Conservation (phyloP, 2,888 invertebrate species). For the Nemotelus pantherinus region DNA sequence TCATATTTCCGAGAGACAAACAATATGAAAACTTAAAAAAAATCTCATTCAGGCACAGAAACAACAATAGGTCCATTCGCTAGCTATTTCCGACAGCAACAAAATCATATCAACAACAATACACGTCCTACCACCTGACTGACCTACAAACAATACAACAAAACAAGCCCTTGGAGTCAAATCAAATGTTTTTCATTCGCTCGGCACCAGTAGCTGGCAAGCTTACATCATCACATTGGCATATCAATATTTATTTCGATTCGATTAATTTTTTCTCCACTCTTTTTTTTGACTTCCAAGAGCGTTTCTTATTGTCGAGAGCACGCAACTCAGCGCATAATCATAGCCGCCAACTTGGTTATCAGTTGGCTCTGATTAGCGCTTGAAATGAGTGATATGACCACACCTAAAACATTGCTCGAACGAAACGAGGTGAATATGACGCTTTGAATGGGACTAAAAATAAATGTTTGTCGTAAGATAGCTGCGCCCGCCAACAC, state of each 20-base stretch:
- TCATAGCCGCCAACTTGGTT: neutral
- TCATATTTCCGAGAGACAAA: too few relatives aligned
- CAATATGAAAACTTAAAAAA: too few relatives aligned
- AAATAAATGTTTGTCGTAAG: neutral
- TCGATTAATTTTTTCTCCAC: neutral
- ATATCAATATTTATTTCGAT: neutral
- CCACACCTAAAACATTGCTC: conserved; percentile 3
- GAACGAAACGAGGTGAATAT: neutral
- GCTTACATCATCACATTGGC: neutral
- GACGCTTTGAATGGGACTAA: neutral
- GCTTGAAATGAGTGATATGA: neutral
- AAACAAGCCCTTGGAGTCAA: neutral
- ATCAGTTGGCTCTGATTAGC: neutral
- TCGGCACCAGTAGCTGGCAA: neutral
- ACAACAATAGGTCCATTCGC: too few relatives aligned
- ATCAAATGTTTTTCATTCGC: neutral
- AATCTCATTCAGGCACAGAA: too few relatives aligned
- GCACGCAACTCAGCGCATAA: neutral
- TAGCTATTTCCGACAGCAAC: too few relatives aligned
- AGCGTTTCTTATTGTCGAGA: neutral
- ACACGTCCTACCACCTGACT: too few relatives aligned
- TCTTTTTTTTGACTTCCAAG: neutral
- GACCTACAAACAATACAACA: too few relatives aligned
- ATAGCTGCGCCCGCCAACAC: too few relatives aligned
- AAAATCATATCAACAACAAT: too few relatives aligned